These are phyloP conservation scores for Spinus olivaceus DNA, from an alignment of 2,797 vertebrate species.

Conservation along the genomic window DNA sequence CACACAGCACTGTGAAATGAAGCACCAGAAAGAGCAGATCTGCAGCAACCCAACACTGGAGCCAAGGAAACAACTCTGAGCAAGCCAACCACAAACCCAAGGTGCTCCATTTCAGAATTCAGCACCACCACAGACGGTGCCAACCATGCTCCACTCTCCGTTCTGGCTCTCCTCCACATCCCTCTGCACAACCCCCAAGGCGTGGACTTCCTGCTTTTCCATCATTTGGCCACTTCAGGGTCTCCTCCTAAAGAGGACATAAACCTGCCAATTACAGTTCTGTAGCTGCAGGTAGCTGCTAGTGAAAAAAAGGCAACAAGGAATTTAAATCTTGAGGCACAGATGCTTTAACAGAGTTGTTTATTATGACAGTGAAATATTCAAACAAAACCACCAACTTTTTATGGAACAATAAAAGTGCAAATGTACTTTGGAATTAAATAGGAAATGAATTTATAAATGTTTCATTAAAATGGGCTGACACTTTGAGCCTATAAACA, in stretches of 20 bases:
- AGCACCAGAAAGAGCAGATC: not conserved
- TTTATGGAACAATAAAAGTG: constrained; percentile 67
- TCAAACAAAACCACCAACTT: constrained; percentile 45
- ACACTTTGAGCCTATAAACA: constrained; percentile 30
- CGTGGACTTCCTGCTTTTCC: not conserved
- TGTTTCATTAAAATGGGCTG: not conserved
- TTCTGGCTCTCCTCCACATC: not conserved
- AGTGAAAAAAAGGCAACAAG: not conserved
- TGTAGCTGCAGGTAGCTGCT: not conserved
- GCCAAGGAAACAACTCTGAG: not conserved
- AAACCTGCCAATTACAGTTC: not conserved
- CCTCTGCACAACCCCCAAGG: not conserved
- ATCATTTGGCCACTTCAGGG: not conserved
- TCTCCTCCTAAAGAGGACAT: not conserved
- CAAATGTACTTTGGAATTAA: constrained; percentile 64
- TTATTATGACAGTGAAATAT: constrained; percentile 71
- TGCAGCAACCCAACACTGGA: not conserved
- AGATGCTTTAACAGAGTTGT: constrained; percentile 37
- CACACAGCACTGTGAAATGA: not conserved
- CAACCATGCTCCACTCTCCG: not conserved
- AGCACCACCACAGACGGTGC: not conserved
- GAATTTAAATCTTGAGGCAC: not conserved
- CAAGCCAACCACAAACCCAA: not conserved
- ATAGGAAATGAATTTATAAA: constrained; percentile 56
- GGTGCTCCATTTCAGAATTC: not conserved